phyloP scores from a whole-genome alignment of 2,888 invertebrate genomes.

The Hirtodrosophila confusa region DNA sequence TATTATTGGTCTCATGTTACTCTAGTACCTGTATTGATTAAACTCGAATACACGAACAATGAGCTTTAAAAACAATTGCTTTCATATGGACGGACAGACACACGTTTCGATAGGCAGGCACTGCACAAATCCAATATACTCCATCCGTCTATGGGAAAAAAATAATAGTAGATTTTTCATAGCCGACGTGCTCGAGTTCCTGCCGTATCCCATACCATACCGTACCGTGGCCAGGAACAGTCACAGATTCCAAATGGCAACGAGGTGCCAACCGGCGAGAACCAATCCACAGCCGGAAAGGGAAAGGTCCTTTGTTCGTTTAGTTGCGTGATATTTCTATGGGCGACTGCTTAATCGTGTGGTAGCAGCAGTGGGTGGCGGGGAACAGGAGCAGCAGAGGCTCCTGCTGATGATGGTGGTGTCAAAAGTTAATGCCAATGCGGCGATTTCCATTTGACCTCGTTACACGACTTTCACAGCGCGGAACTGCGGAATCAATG shows the following conservation, averaged over 20 bases:
- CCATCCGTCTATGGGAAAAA: background rate
- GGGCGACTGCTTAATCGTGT: conserved; percentile 74
- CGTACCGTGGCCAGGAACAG: background rate
- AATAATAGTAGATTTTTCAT: conserved; percentile 54
- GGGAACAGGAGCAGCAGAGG: background rate
- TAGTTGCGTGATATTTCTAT: conserved; percentile 76
- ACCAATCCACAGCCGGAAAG: conserved; percentile 38
- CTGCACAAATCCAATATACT: too few species aligned
- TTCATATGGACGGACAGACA: too few species aligned
- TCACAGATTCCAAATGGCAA: conserved; percentile 54
- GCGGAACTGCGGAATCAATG: conserved; percentile 52
- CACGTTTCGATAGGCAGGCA: too few species aligned
- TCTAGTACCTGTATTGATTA: too few species aligned
- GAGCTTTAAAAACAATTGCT: too few species aligned
- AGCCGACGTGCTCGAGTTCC: conserved; percentile 41
- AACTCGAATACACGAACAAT: too few species aligned
- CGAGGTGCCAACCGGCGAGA: conserved; percentile 48
- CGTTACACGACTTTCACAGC: conserved; percentile 59
- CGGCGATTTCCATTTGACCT: conserved; percentile 78
- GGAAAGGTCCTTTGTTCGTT: conserved; percentile 67
- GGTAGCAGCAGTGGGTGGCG: conserved; percentile 27
- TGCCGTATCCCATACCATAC: background rate
- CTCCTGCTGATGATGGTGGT: conserved; percentile 37
- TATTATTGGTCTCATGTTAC: too few species aligned
- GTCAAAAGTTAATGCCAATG: conserved; percentile 78